A percentile compares a stretch with the other conserved stretches of the same genome.
Evolutionary conservation across 2,797 vertebrate species (phyloP).

Genomic region (Garrulus glandarius): DNA sequence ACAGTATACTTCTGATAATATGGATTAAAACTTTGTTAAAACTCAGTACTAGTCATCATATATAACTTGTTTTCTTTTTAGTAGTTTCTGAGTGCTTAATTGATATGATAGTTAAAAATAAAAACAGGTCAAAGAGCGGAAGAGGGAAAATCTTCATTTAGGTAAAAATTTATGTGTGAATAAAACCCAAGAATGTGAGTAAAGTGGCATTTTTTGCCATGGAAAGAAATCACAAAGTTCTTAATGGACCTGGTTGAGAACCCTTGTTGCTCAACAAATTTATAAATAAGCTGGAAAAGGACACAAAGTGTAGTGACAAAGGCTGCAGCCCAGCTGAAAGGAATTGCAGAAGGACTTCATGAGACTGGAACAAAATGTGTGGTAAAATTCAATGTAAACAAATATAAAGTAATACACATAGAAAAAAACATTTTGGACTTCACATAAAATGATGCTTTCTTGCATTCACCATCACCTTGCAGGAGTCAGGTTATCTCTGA

Average conservation of each 20-base stretch:
- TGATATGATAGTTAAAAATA: background rate
- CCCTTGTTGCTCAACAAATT: rapidly evolving
- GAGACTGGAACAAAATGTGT: background rate
- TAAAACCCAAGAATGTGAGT: background rate
- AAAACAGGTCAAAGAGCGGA: background rate
- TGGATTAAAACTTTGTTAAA: background rate
- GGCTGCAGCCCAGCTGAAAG: background rate
- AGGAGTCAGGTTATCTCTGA: background rate
- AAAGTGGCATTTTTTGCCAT: background rate
- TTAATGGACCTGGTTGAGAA: background rate
- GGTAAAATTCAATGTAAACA: background rate
- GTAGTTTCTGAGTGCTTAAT: background rate
- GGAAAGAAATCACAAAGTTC: background rate
- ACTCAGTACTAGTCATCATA: background rate
- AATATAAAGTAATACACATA: background rate
- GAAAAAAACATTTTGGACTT: background rate
- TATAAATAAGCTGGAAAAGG: background rate
- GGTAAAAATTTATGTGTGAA: background rate
- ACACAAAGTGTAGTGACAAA: background rate
- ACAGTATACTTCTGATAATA: background rate
- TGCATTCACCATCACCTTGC: background rate
- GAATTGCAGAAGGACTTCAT: background rate
- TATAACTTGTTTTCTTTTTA: background rate
- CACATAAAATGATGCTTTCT: background rate
- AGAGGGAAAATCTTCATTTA: background rate